Conservation (phyloP, 2,113 vertebrate species). For the Aramus guarauna region DNA sequence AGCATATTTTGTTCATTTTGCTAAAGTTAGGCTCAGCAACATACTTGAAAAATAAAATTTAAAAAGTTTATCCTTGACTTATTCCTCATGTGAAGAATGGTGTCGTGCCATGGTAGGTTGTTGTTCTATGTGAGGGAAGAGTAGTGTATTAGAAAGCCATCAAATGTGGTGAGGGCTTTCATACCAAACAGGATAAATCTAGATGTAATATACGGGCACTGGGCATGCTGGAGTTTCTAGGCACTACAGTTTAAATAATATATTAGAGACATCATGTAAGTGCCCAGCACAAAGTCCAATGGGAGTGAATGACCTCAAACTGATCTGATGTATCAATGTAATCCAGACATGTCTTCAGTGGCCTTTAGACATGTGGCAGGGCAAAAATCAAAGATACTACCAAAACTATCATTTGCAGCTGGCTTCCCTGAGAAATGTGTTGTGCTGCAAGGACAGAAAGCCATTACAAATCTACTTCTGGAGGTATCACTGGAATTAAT, state of each 20-base stretch:
- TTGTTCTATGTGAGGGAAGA: background rate
- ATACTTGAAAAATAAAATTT: background rate
- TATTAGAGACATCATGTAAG: background rate
- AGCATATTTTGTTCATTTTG: background rate
- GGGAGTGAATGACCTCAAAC: background rate
- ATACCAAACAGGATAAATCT: background rate
- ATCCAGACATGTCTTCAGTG: background rate
- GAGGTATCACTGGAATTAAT: background rate
- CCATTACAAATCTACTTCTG: background rate
- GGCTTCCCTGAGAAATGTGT: background rate
- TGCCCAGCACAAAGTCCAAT: background rate
- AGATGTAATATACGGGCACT: background rate
- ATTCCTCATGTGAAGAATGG: fast-evolving
- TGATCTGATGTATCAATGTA: background rate
- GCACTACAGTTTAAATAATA: background rate
- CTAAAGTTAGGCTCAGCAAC: background rate
- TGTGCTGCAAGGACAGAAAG: background rate
- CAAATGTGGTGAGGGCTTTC: background rate
- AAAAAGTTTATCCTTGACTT: background rate
- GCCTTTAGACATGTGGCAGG: background rate
- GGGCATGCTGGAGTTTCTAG: background rate
- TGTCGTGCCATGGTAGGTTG: background rate
- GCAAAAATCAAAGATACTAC: background rate
- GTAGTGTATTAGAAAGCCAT: background rate
- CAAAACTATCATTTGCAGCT: background rate